Conservation (phyloP, 2,113 vertebrate species). For the Nyctibius bracteatus region DNA sequence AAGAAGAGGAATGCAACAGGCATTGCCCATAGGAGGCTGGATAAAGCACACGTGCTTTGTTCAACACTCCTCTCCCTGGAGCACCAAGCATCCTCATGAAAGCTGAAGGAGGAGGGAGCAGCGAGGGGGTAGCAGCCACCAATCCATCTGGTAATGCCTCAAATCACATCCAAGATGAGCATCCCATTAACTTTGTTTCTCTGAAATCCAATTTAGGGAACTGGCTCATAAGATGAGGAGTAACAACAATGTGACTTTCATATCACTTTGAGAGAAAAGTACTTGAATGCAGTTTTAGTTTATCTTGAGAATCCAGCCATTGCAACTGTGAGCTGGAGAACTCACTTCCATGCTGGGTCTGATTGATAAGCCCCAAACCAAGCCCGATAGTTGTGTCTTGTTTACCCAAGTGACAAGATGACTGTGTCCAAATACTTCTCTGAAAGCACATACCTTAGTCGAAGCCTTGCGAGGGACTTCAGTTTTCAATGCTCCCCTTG, state of each 20-base stretch:
- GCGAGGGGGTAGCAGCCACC: background rate
- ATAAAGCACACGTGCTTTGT: background rate
- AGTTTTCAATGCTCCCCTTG: background rate
- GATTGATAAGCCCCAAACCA: conserved; percentile 15
- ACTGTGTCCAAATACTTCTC: background rate
- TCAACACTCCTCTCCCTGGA: background rate
- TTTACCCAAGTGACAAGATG: background rate
- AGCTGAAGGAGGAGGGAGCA: background rate
- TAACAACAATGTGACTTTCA: background rate
- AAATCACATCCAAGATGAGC: background rate
- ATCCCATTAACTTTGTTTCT: background rate
- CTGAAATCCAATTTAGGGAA: background rate
- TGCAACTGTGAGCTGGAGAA: background rate
- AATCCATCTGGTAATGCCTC: background rate
- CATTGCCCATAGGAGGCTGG: background rate
- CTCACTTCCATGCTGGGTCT: conserved; percentile 23
- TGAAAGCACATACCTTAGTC: background rate
- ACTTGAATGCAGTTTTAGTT: background rate
- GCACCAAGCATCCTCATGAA: background rate
- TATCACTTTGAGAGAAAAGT: conserved; percentile 7
- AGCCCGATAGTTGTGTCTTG: background rate
- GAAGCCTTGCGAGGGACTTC: background rate
- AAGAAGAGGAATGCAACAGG: background rate
- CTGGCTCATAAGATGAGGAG: background rate
- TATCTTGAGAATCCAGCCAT: conserved; percentile 37